These are phyloP conservation scores for Cynoglossus semilaevis DNA, from an alignment of 2,113 vertebrate genomes.

Conservation along the genomic window DNA sequence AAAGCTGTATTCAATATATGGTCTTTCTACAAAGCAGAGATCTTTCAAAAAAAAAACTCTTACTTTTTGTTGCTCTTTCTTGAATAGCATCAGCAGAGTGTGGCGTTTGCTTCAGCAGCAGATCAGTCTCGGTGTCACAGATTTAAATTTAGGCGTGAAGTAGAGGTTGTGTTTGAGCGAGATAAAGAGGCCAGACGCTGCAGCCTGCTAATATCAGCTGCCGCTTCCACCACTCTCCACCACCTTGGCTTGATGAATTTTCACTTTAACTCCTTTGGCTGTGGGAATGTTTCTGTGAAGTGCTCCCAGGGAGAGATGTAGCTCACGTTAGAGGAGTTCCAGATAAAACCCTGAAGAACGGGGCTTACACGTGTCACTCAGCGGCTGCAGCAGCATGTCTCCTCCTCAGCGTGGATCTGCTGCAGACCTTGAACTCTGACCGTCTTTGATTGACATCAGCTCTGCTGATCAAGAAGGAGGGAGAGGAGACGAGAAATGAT, in stretches of 20 bases:
- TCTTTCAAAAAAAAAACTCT: conserved; percentile 35
- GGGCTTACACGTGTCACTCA: conserved; percentile 13
- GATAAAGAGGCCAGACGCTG: conserved; percentile 33
- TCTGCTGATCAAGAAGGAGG: background rate
- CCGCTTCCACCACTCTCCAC: conserved; percentile 20
- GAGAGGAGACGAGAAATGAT: background rate
- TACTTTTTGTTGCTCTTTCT: conserved; percentile 54
- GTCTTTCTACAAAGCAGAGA: no score
- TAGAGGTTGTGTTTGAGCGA: conserved; percentile 41
- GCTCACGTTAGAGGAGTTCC: conserved; percentile 19
- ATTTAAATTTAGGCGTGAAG: conserved; percentile 56
- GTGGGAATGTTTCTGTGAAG: conserved; percentile 13
- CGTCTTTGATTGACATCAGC: conserved; percentile 30
- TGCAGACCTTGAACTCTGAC: conserved; percentile 23
- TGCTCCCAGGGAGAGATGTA: conserved; percentile 22
- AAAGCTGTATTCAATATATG: conserved; percentile 26
- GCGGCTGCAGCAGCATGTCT: conserved; percentile 9
- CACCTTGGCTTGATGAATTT: conserved; percentile 22
- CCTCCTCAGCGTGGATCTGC: conserved; percentile 15
- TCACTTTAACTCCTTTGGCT: conserved; percentile 5
- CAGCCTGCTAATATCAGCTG: conserved; percentile 34
- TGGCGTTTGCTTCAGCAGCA: conserved; percentile 47
- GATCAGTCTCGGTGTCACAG: conserved; percentile 56
- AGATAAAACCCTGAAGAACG: conserved; percentile 13
- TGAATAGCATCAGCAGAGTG: conserved; percentile 56